phyloP scores from a whole-genome alignment of 2,113 vertebrate species.

The Syrrhaptes paradoxus region DNA sequence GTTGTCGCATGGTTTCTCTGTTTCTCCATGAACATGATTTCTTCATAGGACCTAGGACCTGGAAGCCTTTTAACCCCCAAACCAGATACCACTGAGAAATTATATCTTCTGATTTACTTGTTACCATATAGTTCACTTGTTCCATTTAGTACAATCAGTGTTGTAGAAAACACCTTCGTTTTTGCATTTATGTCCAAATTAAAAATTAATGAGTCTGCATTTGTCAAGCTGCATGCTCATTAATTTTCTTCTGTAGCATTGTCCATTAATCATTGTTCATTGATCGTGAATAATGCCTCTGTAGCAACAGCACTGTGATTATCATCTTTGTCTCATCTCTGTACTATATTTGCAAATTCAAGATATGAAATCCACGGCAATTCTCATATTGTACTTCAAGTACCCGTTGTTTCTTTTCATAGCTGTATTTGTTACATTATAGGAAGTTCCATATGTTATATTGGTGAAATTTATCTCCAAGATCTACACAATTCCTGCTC shows the following conservation, averaged over 20 bases:
- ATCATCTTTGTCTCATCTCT: background rate
- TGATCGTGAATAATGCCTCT: background rate
- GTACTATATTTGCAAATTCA: background rate
- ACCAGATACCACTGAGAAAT: background rate
- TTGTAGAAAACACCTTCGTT: background rate
- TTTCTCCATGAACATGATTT: background rate
- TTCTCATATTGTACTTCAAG: background rate
- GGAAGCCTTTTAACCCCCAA: background rate
- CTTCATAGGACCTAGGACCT: background rate
- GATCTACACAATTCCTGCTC: background rate
- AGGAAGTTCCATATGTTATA: background rate
- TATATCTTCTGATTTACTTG: background rate
- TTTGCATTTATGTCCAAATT: slow-evolving; percentile 1
- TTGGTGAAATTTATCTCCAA: background rate
- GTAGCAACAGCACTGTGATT: background rate
- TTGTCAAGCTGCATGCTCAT: background rate
- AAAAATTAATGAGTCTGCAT: slow-evolving; percentile 22
- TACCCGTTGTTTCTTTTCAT: background rate
- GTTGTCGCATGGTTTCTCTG: background rate
- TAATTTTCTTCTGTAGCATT: background rate
- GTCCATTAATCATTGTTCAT: background rate
- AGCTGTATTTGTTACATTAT: background rate
- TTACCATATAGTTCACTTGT: background rate
- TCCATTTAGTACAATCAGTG: background rate
- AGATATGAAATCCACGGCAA: background rate